A percentile compares a stretch with the other conserved stretches of the same genome.
Conservation (phyloP, 1,140 invertebrate species). For the Plectus sambesii region DNA sequence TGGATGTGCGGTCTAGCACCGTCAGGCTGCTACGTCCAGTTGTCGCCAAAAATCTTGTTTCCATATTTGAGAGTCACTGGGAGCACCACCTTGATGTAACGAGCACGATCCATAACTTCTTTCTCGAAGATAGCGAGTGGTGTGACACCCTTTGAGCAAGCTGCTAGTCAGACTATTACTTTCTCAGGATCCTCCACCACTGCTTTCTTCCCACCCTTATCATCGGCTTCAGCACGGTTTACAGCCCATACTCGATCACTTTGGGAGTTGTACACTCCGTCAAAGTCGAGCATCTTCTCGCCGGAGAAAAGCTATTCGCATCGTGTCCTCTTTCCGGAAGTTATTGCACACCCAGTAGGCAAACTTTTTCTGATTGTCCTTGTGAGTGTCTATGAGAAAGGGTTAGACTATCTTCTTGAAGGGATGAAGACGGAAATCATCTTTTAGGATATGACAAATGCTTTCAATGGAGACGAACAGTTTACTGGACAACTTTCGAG, state of each 20-base stretch:
- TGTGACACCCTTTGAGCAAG: not conserved
- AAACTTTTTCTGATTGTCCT: no score
- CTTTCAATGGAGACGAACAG: no score
- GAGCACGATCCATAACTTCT: not conserved
- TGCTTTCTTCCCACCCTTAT: not conserved
- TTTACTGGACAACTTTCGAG: no score
- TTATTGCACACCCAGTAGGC: no score
- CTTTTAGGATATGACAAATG: no score
- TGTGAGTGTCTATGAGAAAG: no score
- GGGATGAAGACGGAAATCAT: no score
- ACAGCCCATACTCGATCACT: not conserved
- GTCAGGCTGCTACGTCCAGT: not conserved
- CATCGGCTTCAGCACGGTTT: not conserved
- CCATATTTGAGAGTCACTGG: no score
- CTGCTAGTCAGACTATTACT: not conserved
- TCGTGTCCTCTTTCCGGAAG: not conserved
- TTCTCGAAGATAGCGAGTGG: not conserved
- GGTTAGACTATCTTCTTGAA: no score
- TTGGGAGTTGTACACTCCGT: not conserved
- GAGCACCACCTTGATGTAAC: not conserved
- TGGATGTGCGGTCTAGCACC: not conserved
- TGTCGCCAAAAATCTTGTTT: not conserved
- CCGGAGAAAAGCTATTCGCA: not conserved
- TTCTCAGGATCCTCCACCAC: not conserved
- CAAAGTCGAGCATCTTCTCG: not conserved